A percentile compares a stretch with the other conserved stretches of the same genome.
phyloP scores from a whole-genome alignment of 2,888 invertebrate species.

The Diogma glabrata region DNA sequence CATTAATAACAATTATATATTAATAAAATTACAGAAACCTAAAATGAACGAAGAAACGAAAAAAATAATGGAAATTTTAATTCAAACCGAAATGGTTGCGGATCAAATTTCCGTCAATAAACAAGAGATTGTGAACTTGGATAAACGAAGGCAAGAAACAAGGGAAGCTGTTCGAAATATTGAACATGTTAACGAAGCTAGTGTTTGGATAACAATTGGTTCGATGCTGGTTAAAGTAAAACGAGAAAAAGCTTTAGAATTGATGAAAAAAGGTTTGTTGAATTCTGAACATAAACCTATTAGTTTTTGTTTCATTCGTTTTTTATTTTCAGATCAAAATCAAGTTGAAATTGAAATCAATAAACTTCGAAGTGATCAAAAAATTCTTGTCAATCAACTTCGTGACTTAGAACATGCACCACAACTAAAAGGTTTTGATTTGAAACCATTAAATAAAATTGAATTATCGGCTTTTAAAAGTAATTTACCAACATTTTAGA shows the following conservation, averaged over 20 bases:
- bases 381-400: slow-evolving; percentile 31
- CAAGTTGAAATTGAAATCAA: slow-evolving; percentile 32
- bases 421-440: slow-evolving; percentile 31
- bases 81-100: slow-evolving; percentile 30
- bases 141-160: slow-evolving; percentile 30
- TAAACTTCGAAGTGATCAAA: slow-evolving; percentile 32
- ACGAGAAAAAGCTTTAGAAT: slow-evolving; percentile 25
- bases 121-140: slow-evolving; percentile 29
- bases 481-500: slow-evolving; percentile 24
- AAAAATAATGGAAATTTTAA: slow-evolving; percentile 30
- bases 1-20: no score
- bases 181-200: slow-evolving; percentile 26
- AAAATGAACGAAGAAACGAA: not conserved
- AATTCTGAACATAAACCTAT: no score
- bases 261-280: slow-evolving; percentile 33
- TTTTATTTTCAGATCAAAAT: slow-evolving; percentile 27
- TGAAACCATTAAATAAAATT: slow-evolving; percentile 29
- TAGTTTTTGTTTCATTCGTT: no score
- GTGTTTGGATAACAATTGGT: slow-evolving; percentile 34
- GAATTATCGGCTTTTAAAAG: slow-evolving; percentile 30
- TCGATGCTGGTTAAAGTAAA: slow-evolving; percentile 32
- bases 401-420: slow-evolving; percentile 31
- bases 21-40: not conserved
- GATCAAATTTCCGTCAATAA: slow-evolving; percentile 34
- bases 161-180: slow-evolving; percentile 31